Evolutionary conservation across 2,888 invertebrate species (phyloP).

Genomic region (Unio pictorum): DNA sequence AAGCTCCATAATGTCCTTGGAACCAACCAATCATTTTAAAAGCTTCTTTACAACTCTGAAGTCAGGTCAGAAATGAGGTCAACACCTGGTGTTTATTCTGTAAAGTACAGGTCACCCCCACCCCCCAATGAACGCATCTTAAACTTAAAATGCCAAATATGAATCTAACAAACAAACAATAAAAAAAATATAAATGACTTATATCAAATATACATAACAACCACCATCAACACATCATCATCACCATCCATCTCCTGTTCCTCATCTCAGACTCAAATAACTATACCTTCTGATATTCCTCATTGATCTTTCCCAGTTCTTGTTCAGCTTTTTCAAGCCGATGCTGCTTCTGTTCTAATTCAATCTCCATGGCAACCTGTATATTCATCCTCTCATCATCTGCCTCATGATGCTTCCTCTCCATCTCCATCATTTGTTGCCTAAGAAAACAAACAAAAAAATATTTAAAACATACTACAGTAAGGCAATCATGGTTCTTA

Average conservation of each 20-base stretch:
- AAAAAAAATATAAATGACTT: no score
- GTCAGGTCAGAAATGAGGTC: no score
- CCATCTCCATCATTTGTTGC: conserved; percentile 56
- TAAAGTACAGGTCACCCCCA: no score
- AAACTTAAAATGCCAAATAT: no score
- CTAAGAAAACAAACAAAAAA: conserved; percentile 30
- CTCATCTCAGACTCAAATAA: neutral
- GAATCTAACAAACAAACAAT: no score
- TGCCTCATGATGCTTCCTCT: conserved; percentile 58
- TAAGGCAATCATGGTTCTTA: neutral
- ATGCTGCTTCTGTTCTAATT: conserved; percentile 44
- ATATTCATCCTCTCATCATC: conserved; percentile 78
- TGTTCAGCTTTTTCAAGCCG: conserved; percentile 49
- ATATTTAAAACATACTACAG: neutral
- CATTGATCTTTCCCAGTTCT: conserved; percentile 49
- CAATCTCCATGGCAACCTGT: conserved; percentile 67
- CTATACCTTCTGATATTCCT: conserved; percentile 31
- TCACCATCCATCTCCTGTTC: neutral
- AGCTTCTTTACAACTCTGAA: no score
- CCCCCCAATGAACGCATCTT: no score
- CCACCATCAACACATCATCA: no score
- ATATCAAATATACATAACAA: no score
- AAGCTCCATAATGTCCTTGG: no score
- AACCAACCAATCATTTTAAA: no score
- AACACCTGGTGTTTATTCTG: no score